These are phyloP conservation scores for Agrilus planipennis DNA, from an alignment of 1,140 invertebrate genomes.

Conservation along the genomic window DNA sequence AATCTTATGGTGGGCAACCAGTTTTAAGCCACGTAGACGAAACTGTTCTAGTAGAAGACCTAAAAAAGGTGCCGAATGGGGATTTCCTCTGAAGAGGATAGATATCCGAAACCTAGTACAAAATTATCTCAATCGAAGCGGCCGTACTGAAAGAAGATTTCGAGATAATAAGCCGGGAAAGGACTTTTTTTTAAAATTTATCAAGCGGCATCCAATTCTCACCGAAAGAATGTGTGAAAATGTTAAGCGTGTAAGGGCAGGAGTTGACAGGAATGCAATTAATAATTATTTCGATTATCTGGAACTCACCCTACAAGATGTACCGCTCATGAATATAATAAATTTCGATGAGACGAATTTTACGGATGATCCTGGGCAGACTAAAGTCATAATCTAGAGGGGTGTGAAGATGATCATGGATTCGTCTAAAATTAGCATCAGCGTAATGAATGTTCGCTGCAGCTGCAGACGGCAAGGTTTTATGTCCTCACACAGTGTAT, in stretches of 20 bases:
- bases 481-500: conserved; percentile 3
- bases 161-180: conserved; percentile 25
- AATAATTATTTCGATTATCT: conserved; percentile 9
- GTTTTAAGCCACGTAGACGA: conserved; percentile 5
- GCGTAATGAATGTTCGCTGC: conserved; percentile 23
- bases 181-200: conserved; percentile 20
- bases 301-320: conserved; percentile 1
- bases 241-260: conserved; percentile 7
- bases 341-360: conserved; percentile 33
- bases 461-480: conserved; percentile 6
- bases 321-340: conserved; percentile 19
- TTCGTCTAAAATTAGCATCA: conserved; percentile 19
- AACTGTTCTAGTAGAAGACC: not conserved
- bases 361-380: conserved; percentile 6
- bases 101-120: conserved; percentile 9
- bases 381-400: conserved; percentile 18
- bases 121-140: conserved; percentile 12
- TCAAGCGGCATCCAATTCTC: conserved; percentile 7
- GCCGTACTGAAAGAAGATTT: conserved; percentile 13
- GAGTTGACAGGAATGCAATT: conserved; percentile 3
- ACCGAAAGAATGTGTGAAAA: conserved; percentile 3
- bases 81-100: conserved; percentile 12
- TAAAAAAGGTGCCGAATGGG: conserved; percentile 5
- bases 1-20: conserved; percentile 5
- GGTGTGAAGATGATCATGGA: conserved; percentile 30